Base-by-base conservation (phyloP, 1,140 invertebrate genomes). In the Acromyrmex heyeri region DNA sequence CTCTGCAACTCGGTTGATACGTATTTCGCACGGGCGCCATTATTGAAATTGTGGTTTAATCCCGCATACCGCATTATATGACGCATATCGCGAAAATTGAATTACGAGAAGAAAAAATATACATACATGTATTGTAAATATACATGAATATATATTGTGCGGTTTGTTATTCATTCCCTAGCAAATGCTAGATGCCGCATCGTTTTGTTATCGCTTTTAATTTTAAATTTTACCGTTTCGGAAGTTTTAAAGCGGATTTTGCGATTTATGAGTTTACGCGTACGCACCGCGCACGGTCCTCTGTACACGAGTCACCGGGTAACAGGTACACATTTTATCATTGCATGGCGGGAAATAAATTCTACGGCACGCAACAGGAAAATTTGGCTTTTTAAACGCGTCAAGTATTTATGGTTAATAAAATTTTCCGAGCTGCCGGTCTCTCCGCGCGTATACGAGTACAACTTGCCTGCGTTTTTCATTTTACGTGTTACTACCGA, bases 301-400 rank as follows among this genome's bases (percentile, higher is more conserved):
- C 55, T 64, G 69, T 85, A 85, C 59, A 67, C 82, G 78, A 59
- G 79, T 82, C 65, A 81, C 44, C 53, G 78, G 55, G 64, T 73
- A 87, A 83, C 77, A 78, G 83, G 75, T 78, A 86, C 75, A 81
- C 85, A 79, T 86, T 86, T 86, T 82, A 86, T 86, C 78, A 61
- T 34, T n/a, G 55, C 55, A 57, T 24, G 59, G 38, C 27, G 69
- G 86, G 64, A 85, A 87, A 83, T 87, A 85, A 87, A 87, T 87
- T 72, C 38, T 18, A n/a, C 10, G 48, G 44, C 79, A 73, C 24
- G 86, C 86, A 83, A 83, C 65, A 85, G 79, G 64, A 85, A 87
- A 87, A 87, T 87, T 87, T 83, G 65, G 65, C 69, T 83, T 87
- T 87, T 87, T 87, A 83, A 82, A 65, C 61, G 30, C 24, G 79